phyloP scores from a whole-genome alignment of 2,888 invertebrate genomes.

The Altica lythri region DNA sequence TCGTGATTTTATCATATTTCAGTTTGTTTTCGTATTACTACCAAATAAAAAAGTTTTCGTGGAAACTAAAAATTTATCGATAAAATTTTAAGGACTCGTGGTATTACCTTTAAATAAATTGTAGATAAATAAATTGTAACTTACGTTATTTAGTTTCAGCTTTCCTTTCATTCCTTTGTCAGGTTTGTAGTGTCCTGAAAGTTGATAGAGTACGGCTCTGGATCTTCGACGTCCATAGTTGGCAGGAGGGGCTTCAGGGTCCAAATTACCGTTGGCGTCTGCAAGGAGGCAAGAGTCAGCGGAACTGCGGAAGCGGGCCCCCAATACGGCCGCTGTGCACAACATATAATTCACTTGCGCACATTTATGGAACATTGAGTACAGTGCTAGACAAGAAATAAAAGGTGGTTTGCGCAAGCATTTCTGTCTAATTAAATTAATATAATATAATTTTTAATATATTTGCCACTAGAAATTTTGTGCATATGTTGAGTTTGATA shows the following conservation, averaged over 20 bases:
- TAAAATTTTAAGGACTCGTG: too few relatives aligned
- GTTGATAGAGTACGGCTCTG: slow-evolving; percentile 93
- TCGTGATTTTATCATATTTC: too few relatives aligned
- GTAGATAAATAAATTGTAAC: slow-evolving; percentile 51
- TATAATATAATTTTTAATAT: too few relatives aligned
- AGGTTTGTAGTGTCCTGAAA: slow-evolving; percentile 95
- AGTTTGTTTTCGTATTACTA: too few relatives aligned
- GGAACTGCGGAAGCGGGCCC: slow-evolving; percentile 79
- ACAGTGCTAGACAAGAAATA: slow-evolving; percentile 21
- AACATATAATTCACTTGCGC: slow-evolving; percentile 40
- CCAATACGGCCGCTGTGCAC: slow-evolving; percentile 76
- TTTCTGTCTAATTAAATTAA: slow-evolving; percentile 6
- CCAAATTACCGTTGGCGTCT: slow-evolving; percentile 79
- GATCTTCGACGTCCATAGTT: slow-evolving; percentile 92
- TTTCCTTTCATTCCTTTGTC: slow-evolving; percentile 87
- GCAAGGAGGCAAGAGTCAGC: slow-evolving; percentile 79
- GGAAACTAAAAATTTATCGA: too few relatives aligned
- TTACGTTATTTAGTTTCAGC: slow-evolving; percentile 93
- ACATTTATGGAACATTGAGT: slow-evolving; percentile 30
- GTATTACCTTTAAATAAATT: background rate
- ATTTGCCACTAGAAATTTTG: too few relatives aligned
- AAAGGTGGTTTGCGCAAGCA: slow-evolving; percentile 20
- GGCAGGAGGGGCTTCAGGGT: slow-evolving; percentile 75
- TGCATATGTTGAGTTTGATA: too few relatives aligned
- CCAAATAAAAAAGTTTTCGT: too few relatives aligned